phyloP scores from a whole-genome alignment of 1,140 invertebrate species.

The Drosophila elegans region DNA sequence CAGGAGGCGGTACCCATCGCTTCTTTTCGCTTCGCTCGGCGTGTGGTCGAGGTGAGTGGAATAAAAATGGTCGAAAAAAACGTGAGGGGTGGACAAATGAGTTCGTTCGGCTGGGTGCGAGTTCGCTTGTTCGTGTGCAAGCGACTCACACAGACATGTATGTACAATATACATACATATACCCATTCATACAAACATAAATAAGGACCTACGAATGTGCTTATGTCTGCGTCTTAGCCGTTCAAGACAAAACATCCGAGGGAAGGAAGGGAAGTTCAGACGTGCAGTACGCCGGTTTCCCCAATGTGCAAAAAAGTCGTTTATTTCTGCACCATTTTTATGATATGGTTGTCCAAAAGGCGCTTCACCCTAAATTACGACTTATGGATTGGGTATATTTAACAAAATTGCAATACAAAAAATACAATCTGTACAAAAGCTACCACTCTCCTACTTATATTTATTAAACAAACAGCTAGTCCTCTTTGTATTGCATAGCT shows the following conservation, averaged over 20 bases:
- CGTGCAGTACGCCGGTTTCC: neutral
- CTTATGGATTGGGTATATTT: no score
- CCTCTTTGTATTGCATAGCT: no score
- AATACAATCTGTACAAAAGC: no score
- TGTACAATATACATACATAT: neutral
- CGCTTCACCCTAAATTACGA: no score
- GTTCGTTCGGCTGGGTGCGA: conserved; percentile 12
- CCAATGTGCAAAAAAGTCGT: neutral
- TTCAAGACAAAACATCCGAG: conserved; percentile 7
- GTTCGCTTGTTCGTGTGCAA: conserved; percentile 6
- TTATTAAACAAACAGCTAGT: no score
- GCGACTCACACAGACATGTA: neutral
- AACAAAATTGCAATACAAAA: no score
- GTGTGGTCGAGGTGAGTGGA: conserved; percentile 41
- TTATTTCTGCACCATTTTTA: neutral
- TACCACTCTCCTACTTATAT: no score
- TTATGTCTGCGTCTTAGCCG: neutral
- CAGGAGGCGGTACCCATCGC: conserved; percentile 43
- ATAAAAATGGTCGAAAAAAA: conserved; percentile 66
- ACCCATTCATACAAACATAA: neutral
- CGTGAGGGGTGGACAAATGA: conserved; percentile 47
- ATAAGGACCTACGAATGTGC: neutral
- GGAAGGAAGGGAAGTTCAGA: conserved; percentile 1
- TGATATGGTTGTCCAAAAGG: no score
- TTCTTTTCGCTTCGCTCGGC: conserved; percentile 23